Evolutionary conservation across 2,113 vertebrate genomes (phyloP).

Genomic region (Ceratotherium simum): DNA sequence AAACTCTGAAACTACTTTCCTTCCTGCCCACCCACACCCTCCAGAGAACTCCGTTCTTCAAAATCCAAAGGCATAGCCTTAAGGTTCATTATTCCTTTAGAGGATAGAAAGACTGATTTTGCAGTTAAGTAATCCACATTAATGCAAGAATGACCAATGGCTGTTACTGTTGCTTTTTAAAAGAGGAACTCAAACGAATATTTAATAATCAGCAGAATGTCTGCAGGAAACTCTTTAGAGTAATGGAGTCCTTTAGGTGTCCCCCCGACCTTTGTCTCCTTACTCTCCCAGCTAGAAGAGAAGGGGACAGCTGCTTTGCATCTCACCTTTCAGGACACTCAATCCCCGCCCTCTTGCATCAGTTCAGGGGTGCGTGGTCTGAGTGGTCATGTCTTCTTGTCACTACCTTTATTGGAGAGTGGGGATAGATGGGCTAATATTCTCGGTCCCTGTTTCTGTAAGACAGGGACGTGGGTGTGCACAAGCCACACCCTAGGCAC

Average conservation of each 20-base stretch:
- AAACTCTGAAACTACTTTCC: slow-evolving; percentile 18
- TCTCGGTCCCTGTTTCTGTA: slow-evolving; percentile 3
- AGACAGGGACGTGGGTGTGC: not conserved
- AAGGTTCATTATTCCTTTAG: not conserved
- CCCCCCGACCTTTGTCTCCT: not conserved
- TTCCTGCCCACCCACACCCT: not conserved
- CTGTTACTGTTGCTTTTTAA: not conserved
- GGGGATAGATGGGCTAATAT: not conserved
- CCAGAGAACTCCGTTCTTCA: not conserved
- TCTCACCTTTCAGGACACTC: not conserved
- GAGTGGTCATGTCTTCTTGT: not conserved
- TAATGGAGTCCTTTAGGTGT: not conserved
- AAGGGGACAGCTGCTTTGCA: not conserved
- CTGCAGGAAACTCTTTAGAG: not conserved
- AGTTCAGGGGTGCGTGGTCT: not conserved
- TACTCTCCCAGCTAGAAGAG: not conserved
- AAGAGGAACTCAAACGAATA: slow-evolving; percentile 17
- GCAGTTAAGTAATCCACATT: not conserved
- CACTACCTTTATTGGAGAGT: not conserved
- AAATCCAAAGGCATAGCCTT: not conserved
- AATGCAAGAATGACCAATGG: not conserved
- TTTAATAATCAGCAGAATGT: not conserved
- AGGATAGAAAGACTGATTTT: not conserved
- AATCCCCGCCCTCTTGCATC: not conserved
- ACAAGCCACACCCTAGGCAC: not conserved